A percentile compares a stretch with the other conserved stretches of the same genome.
phyloP scores from a whole-genome alignment of 1,140 invertebrate genomes.

The Metopolophium dirhodum region DNA sequence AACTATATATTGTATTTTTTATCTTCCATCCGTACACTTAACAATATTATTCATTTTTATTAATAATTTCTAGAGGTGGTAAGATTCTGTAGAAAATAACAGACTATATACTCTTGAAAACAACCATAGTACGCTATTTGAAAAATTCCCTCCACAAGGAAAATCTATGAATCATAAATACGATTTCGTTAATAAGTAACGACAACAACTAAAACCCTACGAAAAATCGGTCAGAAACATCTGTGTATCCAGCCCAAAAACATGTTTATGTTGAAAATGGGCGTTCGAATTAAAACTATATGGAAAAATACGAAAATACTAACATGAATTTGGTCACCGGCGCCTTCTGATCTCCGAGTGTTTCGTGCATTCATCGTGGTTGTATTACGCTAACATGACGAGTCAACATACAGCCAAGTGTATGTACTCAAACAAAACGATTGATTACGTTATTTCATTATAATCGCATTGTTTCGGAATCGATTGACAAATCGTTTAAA shows the following conservation, averaged over 20 bases:
- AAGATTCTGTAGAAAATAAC: not conserved
- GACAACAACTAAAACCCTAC: too few relatives aligned
- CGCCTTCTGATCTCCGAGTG: not conserved
- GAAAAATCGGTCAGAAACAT: too few relatives aligned
- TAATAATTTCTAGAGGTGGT: not conserved
- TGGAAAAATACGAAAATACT: not conserved
- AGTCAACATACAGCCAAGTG: not conserved
- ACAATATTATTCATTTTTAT: not conserved
- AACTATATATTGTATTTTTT: not conserved
- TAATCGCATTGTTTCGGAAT: not conserved
- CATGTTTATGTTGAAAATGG: not conserved
- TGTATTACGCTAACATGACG: not conserved
- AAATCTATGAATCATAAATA: too few relatives aligned
- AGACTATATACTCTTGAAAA: too few relatives aligned
- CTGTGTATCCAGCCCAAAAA: too few relatives aligned
- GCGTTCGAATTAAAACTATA: not conserved
- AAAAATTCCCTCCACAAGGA: too few relatives aligned
- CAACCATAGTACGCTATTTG: too few relatives aligned
- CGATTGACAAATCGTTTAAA: not conserved
- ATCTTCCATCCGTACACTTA: not conserved
- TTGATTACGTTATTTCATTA: not conserved
- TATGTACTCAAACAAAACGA: not conserved
- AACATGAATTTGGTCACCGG: not conserved
- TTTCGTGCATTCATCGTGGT: not conserved
- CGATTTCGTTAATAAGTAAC: too few relatives aligned